A percentile compares a stretch with the other conserved stretches of the same genome.
Conservation (phyloP, 2,113 vertebrate species). For the Boleophthalmus pectinirostris region DNA sequence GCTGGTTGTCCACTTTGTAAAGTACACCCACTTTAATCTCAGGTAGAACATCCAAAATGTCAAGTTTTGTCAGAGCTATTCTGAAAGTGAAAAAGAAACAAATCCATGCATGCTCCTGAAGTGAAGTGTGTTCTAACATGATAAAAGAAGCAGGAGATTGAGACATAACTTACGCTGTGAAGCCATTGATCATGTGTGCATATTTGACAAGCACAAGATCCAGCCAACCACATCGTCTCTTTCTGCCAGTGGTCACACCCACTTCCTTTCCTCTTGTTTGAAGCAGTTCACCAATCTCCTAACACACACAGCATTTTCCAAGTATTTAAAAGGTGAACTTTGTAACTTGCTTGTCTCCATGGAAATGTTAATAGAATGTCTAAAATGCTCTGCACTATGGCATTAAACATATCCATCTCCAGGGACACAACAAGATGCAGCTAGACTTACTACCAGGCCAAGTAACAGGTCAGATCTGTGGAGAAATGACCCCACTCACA, state of each 20-base stretch:
- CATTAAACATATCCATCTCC: not conserved
- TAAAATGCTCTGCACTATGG: not conserved
- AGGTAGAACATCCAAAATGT: conserved; percentile 91
- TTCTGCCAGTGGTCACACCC: conserved; percentile 95
- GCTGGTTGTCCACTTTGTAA: conserved; percentile 88
- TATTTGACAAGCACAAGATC: conserved; percentile 95
- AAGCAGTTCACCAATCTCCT: conserved; percentile 89
- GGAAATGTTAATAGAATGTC: not conserved
- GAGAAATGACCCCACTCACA: too few species aligned
- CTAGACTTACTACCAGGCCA: not conserved
- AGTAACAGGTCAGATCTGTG: not conserved
- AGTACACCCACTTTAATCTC: conserved; percentile 95
- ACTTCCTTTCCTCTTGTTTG: conserved; percentile 91
- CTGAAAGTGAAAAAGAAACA: conserved; percentile 63
- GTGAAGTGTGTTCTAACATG: not conserved
- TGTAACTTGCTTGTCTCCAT: not conserved
- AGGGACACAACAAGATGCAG: not conserved
- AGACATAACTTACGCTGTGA: conserved; percentile 88
- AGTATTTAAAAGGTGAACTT: not conserved
- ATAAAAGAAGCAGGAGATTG: not conserved
- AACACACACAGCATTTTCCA: not conserved
- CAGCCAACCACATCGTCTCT: conserved; percentile 96
- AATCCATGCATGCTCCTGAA: not conserved
- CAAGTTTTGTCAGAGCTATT: conserved; percentile 95
- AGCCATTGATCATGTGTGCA: conserved; percentile 98